Evolutionary conservation across 2,797 vertebrate species (phyloP), one percentile per base, ranked within the genome.

Genomic region (Lycodopsis pacificus): DNA sequence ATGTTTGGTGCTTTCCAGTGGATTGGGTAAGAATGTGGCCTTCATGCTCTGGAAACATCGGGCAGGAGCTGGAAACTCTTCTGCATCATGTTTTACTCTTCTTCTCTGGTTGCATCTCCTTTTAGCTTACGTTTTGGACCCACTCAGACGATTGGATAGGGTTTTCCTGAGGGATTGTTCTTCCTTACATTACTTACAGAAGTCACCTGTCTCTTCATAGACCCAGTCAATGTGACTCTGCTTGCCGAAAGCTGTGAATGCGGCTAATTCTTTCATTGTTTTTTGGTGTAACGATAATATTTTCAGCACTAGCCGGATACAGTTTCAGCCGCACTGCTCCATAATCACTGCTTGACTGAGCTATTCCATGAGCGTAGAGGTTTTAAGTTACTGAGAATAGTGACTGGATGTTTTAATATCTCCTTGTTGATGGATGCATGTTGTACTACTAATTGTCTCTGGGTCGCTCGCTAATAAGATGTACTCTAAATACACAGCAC

Each of bases 1-100:
- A 71, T 11, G 51, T 77, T 79, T 61, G 48, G 61, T 75, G 72
- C 73, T 90, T 87, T 84, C 57, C 75, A 46, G 48, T 49, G 38
- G 30, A 51, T 34, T 51, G 34, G 25, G 65, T 76, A 66, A 59
- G 48, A 72, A 68, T 34, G 46, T 72, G 36, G 40, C n/a, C 14
- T 80, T 79, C 65, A 44, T 62, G 4, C 53, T 73, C 19, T 40
- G 44, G 38, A 71, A 74, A 67, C n/a, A 53, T 42, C 27, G 27
- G 36, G 42, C 59, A 64, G 70, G 46, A 56, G 64, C 44, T 27
- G 54, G 36, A 65, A 30, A 66, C 56, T 67, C 20, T 54, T 25
- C 8, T 25, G 32, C 22, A 57, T 72, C 59, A 25, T 42, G 32
- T 65, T 62, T 40, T 34, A 53, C 44, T 84, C 57, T 38, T 65